A percentile compares a stretch with the other conserved stretches of the same genome.
Evolutionary conservation across 2,888 invertebrate species (phyloP).

Genomic region (Lasioglossum oenotherae): DNA sequence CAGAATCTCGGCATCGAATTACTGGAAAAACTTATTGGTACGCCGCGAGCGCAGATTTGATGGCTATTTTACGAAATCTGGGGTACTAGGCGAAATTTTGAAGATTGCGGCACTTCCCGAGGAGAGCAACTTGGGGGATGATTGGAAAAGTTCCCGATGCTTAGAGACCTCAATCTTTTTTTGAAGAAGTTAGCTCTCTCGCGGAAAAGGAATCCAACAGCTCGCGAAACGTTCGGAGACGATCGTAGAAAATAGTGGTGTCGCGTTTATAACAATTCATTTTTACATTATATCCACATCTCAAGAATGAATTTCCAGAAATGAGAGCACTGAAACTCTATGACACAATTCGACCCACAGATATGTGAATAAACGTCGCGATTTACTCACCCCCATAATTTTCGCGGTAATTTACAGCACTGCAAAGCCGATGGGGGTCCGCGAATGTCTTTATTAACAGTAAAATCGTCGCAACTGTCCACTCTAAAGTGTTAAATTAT

Average conservation of each 20-base stretch:
- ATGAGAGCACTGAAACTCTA: too few species aligned
- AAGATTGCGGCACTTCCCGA: not conserved
- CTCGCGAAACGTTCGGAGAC: not conserved
- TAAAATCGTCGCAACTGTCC: not conserved
- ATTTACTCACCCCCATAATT: not conserved
- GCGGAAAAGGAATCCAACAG: not conserved
- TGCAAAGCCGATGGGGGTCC: not conserved
- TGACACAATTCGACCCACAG: too few species aligned
- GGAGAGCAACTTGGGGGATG: not conserved
- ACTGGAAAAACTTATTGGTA: too few species aligned
- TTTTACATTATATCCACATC: too few species aligned
- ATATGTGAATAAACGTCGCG: not conserved
- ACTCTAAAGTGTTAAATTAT: not conserved
- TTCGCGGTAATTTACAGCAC: not conserved
- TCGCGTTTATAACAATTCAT: too few species aligned
- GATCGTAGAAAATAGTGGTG: not conserved
- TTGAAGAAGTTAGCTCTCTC: not conserved
- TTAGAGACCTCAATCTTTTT: not conserved
- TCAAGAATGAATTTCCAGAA: too few species aligned
- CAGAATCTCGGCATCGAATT: not conserved
- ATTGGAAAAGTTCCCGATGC: not conserved
- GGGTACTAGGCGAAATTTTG: not conserved
- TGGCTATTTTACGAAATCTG: not conserved
- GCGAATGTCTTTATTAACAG: constrained; percentile 1
- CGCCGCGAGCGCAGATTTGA: not conserved